Percentiles rank a stretch among this genome's conserved stretches.
Evolutionary conservation across 2,797 vertebrate species (phyloP).

Genomic region (Florisuga fusca): DNA sequence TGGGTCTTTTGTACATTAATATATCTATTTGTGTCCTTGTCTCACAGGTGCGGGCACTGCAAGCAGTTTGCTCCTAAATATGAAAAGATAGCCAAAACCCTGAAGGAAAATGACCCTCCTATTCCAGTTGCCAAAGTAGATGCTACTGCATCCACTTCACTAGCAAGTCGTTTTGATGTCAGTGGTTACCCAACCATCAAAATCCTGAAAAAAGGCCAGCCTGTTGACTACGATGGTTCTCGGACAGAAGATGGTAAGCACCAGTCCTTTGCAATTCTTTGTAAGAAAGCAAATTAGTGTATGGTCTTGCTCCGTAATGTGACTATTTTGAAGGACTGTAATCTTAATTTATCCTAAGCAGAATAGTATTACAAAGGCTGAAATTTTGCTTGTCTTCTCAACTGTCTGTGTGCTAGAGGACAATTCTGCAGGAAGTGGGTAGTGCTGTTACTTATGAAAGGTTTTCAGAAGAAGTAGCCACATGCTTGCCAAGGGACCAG

Average conservation of each 20-base stretch:
- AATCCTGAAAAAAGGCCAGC: constrained; percentile 93
- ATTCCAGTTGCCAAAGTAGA: constrained; percentile 95
- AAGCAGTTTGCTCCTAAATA: constrained; percentile 95
- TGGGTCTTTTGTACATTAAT: rapidly evolving
- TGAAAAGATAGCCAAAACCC: constrained; percentile 90
- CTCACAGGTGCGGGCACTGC: constrained; percentile 94
- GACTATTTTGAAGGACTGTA: background rate
- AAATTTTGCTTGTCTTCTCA: background rate
- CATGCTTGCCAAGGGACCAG: background rate
- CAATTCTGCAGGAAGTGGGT: background rate
- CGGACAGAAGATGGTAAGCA: constrained; percentile 88
- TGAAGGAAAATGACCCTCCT: constrained; percentile 91
- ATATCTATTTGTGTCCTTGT: background rate
- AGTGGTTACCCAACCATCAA: constrained; percentile 97
- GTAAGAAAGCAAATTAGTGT: background rate
- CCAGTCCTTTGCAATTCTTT: background rate
- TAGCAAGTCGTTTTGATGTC: constrained; percentile 90
- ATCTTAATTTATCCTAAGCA: background rate
- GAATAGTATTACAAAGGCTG: background rate
- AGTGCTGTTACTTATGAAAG: background rate
- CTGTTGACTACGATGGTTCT: constrained; percentile 93
- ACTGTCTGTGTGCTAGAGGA: background rate
- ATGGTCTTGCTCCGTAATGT: background rate
- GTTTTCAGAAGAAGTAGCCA: background rate
- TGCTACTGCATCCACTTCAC: constrained; percentile 82